Conservation (phyloP, 2,113 vertebrate species). For the Lampris megalopsis region DNA sequence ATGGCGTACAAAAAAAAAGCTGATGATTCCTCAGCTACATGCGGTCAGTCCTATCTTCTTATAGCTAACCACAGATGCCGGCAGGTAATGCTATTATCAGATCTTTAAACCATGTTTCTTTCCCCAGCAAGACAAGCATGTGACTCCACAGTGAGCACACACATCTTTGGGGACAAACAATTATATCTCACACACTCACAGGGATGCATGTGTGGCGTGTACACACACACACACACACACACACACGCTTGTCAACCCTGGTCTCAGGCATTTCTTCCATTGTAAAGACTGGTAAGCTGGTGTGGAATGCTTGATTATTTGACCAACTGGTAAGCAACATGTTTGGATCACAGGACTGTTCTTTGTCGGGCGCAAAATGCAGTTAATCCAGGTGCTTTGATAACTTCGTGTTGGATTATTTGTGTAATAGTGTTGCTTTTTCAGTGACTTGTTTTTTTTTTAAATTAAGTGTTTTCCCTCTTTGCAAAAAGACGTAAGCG, state of each 20-base stretch:
- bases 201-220: not conserved
- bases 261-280: constrained; percentile 56
- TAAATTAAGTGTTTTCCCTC: too few species aligned
- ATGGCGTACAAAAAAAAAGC: constrained; percentile 5
- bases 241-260: not conserved
- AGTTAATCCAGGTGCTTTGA: constrained; percentile 60
- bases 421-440: constrained; percentile 47
- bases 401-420: constrained; percentile 65
- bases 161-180: constrained; percentile 65
- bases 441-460: not conserved
- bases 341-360: constrained; percentile 69
- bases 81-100: constrained; percentile 64
- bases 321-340: constrained; percentile 54
- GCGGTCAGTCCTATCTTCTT: constrained; percentile 48
- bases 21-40: constrained; percentile 9
- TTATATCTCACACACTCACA: constrained; percentile 40
- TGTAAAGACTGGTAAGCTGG: constrained; percentile 67
- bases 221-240: constrained; percentile 16
- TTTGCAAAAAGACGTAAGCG: too few species aligned
- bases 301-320: constrained; percentile 77
- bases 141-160: constrained; percentile 63
- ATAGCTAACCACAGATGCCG: constrained; percentile 15
- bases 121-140: constrained; percentile 61
- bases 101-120: constrained; percentile 39
- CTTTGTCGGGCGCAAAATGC: constrained; percentile 63